These are phyloP conservation scores for Craterocephalus amniculus DNA, from an alignment of 2,797 vertebrate species.

Conservation along the genomic window DNA sequence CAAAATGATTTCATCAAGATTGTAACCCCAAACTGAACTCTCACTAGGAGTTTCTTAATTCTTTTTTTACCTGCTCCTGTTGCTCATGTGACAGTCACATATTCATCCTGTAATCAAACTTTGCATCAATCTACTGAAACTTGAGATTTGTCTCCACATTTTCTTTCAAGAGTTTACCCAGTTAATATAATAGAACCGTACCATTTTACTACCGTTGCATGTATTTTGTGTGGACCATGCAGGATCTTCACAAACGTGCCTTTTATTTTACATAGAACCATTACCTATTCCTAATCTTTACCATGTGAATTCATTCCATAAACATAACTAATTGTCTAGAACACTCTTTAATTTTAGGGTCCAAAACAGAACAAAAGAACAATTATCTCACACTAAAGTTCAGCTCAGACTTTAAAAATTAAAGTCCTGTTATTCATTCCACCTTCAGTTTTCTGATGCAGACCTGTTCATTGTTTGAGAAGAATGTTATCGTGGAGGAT, in stretches of 20 bases:
- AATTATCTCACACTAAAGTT: neutral
- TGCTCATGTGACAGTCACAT: neutral
- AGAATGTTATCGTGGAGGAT: no score
- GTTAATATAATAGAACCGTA: neutral
- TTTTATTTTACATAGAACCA: neutral
- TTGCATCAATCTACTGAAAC: neutral
- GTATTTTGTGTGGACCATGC: neutral
- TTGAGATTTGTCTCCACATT: neutral
- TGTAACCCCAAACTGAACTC: conserved; percentile 16
- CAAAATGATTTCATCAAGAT: conserved; percentile 38
- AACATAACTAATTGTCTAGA: neutral
- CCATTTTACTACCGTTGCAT: neutral
- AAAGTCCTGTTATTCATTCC: neutral
- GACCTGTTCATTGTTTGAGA: neutral
- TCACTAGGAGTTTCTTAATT: neutral
- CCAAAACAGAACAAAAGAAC: neutral
- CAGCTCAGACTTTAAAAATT: neutral
- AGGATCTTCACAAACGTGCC: neutral
- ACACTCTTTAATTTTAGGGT: neutral
- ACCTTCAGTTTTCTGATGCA: neutral
- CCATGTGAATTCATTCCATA: neutral
- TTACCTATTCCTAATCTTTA: neutral
- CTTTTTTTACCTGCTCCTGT: neutral
- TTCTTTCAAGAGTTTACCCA: neutral
- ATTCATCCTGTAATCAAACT: neutral